Evolutionary conservation across 2,113 vertebrate species (phyloP).

Genomic region (Sylvietta virens): DNA sequence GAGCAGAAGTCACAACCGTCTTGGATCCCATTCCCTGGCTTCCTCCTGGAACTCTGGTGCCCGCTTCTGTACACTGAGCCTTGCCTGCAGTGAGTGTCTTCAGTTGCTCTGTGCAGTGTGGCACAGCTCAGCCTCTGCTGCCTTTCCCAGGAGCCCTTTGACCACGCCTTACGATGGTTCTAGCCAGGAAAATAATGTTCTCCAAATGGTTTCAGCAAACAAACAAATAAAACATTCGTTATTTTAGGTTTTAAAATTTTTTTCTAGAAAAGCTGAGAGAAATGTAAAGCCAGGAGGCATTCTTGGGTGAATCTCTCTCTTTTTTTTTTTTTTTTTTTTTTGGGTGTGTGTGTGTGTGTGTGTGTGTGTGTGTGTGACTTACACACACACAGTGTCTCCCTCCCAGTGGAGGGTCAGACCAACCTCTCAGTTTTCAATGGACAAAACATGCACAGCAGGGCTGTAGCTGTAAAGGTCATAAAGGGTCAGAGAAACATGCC

Average conservation of each 20-base stretch:
- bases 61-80: not conserved
- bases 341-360: no score
- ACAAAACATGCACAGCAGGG: not conserved
- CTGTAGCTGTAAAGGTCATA: not conserved
- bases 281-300: not conserved
- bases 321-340: no score
- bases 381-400: no score
- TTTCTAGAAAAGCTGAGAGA: not conserved
- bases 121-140: not conserved
- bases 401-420: not conserved
- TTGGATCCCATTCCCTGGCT: not conserved
- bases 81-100: accelerated
- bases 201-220: not conserved
- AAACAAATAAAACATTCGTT: not conserved
- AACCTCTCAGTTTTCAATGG: not conserved
- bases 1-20: not conserved
- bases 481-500: not conserved
- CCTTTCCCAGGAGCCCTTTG: not conserved
- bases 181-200: not conserved
- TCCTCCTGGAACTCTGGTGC: not conserved
- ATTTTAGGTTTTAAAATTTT: not conserved
- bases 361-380: no score
- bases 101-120: not conserved
- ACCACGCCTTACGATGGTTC: not conserved
- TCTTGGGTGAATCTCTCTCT: not conserved